phyloP scores from a whole-genome alignment of 2,113 vertebrate species.

The Calypte anna region DNA sequence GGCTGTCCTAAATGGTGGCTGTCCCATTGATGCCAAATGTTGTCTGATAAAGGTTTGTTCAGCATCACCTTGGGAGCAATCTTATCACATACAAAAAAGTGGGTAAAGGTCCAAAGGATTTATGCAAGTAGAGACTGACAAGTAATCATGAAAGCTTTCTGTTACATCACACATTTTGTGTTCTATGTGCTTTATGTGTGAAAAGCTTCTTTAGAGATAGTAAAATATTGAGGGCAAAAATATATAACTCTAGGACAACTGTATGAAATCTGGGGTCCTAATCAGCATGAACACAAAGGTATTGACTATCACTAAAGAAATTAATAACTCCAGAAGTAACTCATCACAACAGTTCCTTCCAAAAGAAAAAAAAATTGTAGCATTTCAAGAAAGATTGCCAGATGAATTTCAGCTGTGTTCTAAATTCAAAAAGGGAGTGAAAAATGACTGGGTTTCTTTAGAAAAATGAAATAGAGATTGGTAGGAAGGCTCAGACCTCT shows the following conservation, averaged over 20 bases:
- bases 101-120: background rate
- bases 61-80: background rate
- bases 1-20: background rate
- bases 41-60: background rate
- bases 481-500: background rate
- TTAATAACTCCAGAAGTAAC: background rate
- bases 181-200: background rate
- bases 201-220: background rate
- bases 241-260: background rate
- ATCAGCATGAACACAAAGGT: background rate
- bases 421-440: background rate
- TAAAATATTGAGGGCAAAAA: background rate
- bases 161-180: background rate
- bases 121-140: background rate
- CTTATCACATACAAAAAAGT: background rate
- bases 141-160: constrained; percentile 5
- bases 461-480: background rate
- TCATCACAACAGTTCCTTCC: background rate
- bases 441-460: background rate
- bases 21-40: background rate
- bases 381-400: background rate
- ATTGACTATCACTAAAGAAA: background rate
- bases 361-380: background rate
- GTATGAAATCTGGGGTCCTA: background rate
- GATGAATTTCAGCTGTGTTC: background rate